These are phyloP conservation scores for Hydraecia micacea DNA, from an alignment of 2,888 invertebrate genomes.

Conservation along the genomic window DNA sequence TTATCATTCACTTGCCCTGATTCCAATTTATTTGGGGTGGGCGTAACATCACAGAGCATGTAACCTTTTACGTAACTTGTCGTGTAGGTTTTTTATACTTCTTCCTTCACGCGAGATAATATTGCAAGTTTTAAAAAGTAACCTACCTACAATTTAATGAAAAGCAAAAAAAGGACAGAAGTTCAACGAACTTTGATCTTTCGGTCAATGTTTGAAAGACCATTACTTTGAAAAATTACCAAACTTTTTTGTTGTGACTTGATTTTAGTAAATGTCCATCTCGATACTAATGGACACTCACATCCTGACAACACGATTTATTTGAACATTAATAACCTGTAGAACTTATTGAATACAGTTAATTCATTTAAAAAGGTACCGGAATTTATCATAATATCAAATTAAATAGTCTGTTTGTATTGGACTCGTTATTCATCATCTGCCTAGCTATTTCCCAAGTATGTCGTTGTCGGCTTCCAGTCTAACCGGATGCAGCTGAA, in stretches of 20 bases:
- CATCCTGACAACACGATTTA: slow-evolving; percentile 1
- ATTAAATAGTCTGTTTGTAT: background rate
- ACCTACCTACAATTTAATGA: background rate
- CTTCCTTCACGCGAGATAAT: too few relatives aligned
- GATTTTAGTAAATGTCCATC: slow-evolving; percentile 7
- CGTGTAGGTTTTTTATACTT: too few relatives aligned
- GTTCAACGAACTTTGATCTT: slow-evolving; percentile 41
- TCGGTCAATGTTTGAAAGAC: background rate
- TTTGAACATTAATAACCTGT: slow-evolving; percentile 3
- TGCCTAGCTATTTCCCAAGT: background rate
- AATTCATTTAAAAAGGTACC: background rate
- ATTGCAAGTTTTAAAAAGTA: too few relatives aligned
- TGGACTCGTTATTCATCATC: background rate
- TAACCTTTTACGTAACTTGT: too few relatives aligned
- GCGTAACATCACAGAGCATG: too few relatives aligned
- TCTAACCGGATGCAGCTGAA: background rate
- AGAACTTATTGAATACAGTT: background rate
- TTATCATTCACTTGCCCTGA: too few relatives aligned
- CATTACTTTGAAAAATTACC: slow-evolving; percentile 13
- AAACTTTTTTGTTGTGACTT: slow-evolving; percentile 28
- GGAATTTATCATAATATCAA: background rate
- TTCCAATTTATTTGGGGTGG: too few relatives aligned
- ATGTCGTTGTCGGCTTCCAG: background rate
- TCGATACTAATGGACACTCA: slow-evolving; percentile 14
- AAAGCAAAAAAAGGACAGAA: background rate